These are phyloP conservation scores for Hemiscyllium ocellatum DNA, from an alignment of 2,113 vertebrate species.

Conservation along the genomic window DNA sequence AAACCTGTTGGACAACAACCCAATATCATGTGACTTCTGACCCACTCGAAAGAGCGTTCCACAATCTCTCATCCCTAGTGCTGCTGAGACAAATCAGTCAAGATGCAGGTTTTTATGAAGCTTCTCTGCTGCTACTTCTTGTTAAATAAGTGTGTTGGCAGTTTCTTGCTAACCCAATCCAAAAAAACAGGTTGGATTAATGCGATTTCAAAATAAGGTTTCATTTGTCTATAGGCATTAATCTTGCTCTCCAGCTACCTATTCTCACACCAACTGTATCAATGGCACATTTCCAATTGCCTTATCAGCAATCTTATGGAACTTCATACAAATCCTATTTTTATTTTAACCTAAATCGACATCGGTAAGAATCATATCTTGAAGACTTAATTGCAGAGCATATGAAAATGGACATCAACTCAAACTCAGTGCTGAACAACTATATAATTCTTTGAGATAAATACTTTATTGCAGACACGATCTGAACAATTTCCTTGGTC, in stretches of 20 bases:
- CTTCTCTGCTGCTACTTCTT: too few relatives aligned
- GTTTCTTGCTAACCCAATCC: neutral
- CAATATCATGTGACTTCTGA: too few relatives aligned
- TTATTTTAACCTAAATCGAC: neutral
- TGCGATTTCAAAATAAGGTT: neutral
- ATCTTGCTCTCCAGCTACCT: neutral
- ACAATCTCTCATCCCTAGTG: too few relatives aligned
- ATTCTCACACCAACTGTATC: neutral
- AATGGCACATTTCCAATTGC: neutral
- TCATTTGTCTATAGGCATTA: neutral
- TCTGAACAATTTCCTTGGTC: neutral
- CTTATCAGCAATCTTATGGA: neutral
- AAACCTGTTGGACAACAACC: too few relatives aligned
- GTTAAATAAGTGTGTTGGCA: too few relatives aligned
- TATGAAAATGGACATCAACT: neutral
- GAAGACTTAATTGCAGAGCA: neutral
- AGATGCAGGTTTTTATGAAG: too few relatives aligned
- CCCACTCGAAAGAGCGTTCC: too few relatives aligned
- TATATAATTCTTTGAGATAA: neutral
- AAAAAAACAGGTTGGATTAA: neutral
- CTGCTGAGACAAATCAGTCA: too few relatives aligned
- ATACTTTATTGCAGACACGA: constrained; percentile 28
- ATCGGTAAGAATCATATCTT: neutral
- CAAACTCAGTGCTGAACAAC: neutral
- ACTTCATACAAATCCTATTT: neutral